Base-by-base conservation (phyloP, 2,113 vertebrate species). In the Campylomormyrus numenius region DNA sequence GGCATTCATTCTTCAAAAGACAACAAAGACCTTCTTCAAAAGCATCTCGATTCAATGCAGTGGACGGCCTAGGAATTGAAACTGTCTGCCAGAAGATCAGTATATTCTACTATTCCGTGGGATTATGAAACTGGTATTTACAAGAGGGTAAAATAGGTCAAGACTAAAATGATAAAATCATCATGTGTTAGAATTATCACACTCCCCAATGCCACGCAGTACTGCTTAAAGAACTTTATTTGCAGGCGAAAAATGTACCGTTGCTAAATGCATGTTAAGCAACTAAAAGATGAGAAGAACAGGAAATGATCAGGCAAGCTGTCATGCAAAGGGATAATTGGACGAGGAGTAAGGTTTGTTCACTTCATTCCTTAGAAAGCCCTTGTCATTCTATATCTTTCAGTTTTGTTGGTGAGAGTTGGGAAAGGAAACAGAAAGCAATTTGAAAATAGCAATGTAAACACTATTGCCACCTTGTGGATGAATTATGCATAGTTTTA, bases 341-440 rank as follows among this genome's bases (percentile, higher is more conserved):
- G 80, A 84, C 2, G 19, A 84, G 80, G 80, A 4, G 21, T 6
- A 21, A 83, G 24, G 45, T 49, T n/a, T 49, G 24, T 6, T 10
- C 42, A 15, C 48, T 52, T 31, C 24, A 10, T 35, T 31, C 24
- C 45, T 5, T 15, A 5, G 27, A 53, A 87, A 52, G 1, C n/a
- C 7, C n/a, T 31, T 0, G 9, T 31, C 42, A 13, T 35, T 6
- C 5, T 42, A 21, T 80, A 19, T 17, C 31, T n/a, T 62, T 62
- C 56, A 62, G 56, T 62, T 62, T 58, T 77, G 31, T 77, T 74
- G n/a, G n/a, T 48, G 45, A 5, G 8, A 49, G n/a, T 5, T 27
- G 85, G 11, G 48, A 87, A 49, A 87, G 15, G 49, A 50, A 87
- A 87, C 49, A 31, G 85, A 87, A 87, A 87, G 85, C 24, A 52